phyloP scores from a whole-genome alignment of 64 coral and sea anemone genomes.

The Montipora sp. region DNA sequence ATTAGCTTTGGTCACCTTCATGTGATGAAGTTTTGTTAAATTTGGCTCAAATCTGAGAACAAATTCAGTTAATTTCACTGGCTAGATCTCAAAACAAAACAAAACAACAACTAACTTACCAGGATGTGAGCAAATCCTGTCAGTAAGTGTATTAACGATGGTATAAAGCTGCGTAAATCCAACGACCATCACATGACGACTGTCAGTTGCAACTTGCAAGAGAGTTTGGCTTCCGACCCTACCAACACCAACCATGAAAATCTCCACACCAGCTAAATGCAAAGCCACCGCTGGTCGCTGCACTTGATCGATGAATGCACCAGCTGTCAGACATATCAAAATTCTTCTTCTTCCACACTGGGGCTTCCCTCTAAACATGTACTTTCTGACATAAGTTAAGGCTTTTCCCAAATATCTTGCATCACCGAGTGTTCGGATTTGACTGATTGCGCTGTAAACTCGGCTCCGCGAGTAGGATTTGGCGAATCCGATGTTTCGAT shows the following conservation, averaged over 20 bases:
- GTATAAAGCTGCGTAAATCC: slow-evolving; percentile 11
- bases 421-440: slow-evolving; percentile 17
- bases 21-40: no score
- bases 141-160: slow-evolving; percentile 12
- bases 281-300: slow-evolving; percentile 16
- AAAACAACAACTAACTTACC: not conserved
- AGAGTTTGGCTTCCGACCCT: not conserved
- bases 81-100: not conserved
- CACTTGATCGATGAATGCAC: slow-evolving; percentile 42
- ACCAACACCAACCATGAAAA: slow-evolving; percentile 18
- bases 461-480: not conserved
- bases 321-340: not conserved
- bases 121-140: slow-evolving; percentile 54
- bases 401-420: slow-evolving; percentile 1
- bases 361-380: slow-evolving; percentile 29
- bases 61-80: no score
- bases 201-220: slow-evolving; percentile 26
- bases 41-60: no score
- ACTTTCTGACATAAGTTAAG: not conserved
- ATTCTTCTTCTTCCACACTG: slow-evolving; percentile 44
- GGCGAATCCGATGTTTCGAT: not conserved
- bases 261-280: slow-evolving; percentile 48
- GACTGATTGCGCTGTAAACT: slow-evolving; percentile 14
- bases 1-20: no score
- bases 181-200: slow-evolving; percentile 8